Base-by-base conservation (phyloP, 2,888 invertebrate species). In the Halocaridina rubra region DNA sequence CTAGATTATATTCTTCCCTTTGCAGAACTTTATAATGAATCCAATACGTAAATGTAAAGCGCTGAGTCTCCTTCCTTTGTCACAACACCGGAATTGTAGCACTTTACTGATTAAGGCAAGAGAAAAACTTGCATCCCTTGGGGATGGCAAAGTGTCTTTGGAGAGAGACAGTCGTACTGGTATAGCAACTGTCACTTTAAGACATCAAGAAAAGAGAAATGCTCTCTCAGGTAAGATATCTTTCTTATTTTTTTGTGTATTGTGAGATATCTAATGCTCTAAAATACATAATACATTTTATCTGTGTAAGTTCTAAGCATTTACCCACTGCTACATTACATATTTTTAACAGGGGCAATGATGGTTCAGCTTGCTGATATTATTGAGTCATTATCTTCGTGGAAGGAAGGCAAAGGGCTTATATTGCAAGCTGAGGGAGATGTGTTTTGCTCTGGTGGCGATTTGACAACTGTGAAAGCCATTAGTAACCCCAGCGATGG, bases 371-470 rank as follows among this genome's bases (percentile, higher is more conserved):
- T 93, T n/a, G 89, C 90, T 33, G 90, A 91, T 53, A 90, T 90
- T 30, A 90, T 92, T 0, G 84, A 88, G 4, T 89, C 90, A n/a
- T 89, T 93, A 32, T 91, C 92, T 88, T 85, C 89, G 0, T 93
- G 93, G 93, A 81, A 89, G 3, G 79, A 86, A 89, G 90, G 91
- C 0, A 92, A 91, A 90, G 92, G 91, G 5, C 86, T 92, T 8
- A 89, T 93, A 16, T 79, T 93, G 3, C 89, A 90, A 81, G 92
- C 92, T 0, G 89, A 90, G 1, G 91, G 90, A 3, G 90, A 90
- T 8, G 90, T 90, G n/a, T 93, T 93, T 89, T 93, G 93, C 89
- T 92, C 93, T 1, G 93, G 93, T 10, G 93, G 92, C 3, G 93
- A 93, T 89, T 89, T 93, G 13, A 90, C 90, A 16, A 91, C 91